Base-by-base conservation (phyloP, 2,888 invertebrate species). In the Brenthis hecate region DNA sequence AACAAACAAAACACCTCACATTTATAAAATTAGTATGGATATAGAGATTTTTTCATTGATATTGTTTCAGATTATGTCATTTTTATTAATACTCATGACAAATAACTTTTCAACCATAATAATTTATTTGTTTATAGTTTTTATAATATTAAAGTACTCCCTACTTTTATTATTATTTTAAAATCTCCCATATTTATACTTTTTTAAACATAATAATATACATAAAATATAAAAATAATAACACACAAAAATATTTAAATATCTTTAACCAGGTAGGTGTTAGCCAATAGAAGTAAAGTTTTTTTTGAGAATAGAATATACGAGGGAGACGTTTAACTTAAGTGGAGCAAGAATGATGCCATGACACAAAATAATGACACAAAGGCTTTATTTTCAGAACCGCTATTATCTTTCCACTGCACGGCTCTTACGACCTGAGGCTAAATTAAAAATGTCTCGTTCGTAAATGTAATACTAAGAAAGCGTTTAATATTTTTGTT, bases 321-420 rank as follows among this genome's bases (percentile, higher is more conserved):
- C 47, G 19, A 19, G 55, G 63, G 55, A 63, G 23, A 64, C 55
- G 55, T 56, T 47, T n/a, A 64, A 64, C 47, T n/a, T 48, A 64
- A 64, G 55, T 64, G 70, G 62, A 65, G 60, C 63, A 66, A 65
- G 70, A 74, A 68, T 71, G 71, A 73, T 67, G 69, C 66, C 66
- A 68, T 73, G 68, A 81, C 83, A 81, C 84, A 81, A 78, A 83
- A 85, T 87, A 86, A 86, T 85, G 85, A 81, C 82, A 83, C 83
- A 86, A 86, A 85, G 83, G 84, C 84, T 86, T 87, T 85, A 85
- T 86, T 86, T 86, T 85, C 87, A 87, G 85, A 85, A 82, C 83
- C 80, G 81, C 84, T 81, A 85, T 87, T 87, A 87, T 87, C 83
- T 84, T 82, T 80, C 79, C 77, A 77, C 79, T 78, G 83, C 82